Evolutionary conservation across 2,797 vertebrate genomes (phyloP).

Genomic region (Coreius guichenoti): DNA sequence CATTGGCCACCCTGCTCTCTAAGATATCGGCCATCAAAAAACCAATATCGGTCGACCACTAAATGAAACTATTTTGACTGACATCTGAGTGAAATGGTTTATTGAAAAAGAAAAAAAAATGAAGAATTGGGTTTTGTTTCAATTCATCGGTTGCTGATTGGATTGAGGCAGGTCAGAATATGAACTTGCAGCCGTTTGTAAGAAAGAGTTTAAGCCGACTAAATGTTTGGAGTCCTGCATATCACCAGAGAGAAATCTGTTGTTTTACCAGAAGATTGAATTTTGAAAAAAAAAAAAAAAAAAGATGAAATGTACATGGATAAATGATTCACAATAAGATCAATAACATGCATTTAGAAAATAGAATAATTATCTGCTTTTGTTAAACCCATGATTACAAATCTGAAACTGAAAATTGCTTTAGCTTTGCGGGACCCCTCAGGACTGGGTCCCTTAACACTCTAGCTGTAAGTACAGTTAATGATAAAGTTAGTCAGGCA

Average conservation of each 20-base stretch:
- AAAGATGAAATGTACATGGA: neutral
- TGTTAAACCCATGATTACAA: neutral
- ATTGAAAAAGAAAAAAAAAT: neutral
- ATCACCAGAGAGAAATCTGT: neutral
- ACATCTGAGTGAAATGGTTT: neutral
- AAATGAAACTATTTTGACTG: neutral
- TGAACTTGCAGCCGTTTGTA: neutral
- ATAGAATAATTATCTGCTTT: neutral
- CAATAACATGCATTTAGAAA: neutral
- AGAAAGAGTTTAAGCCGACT: neutral
- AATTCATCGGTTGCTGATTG: neutral
- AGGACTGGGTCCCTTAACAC: slow-evolving; percentile 26
- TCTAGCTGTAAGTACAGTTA: slow-evolving; percentile 45
- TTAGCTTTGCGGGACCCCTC: neutral
- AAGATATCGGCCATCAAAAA: too few species aligned
- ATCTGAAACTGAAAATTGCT: slow-evolving; percentile 13
- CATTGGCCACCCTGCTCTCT: too few species aligned
- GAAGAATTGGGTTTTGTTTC: neutral
- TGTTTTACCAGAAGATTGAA: neutral
- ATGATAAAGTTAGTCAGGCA: neutral
- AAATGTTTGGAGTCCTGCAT: neutral
- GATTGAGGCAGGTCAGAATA: neutral
- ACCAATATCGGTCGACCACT: too few species aligned
- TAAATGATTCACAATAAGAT: neutral
- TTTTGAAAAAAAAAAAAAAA: neutral